Base-by-base conservation (phyloP, 2,113 vertebrate genomes). In the Sinocyclocheilus grahami region DNA sequence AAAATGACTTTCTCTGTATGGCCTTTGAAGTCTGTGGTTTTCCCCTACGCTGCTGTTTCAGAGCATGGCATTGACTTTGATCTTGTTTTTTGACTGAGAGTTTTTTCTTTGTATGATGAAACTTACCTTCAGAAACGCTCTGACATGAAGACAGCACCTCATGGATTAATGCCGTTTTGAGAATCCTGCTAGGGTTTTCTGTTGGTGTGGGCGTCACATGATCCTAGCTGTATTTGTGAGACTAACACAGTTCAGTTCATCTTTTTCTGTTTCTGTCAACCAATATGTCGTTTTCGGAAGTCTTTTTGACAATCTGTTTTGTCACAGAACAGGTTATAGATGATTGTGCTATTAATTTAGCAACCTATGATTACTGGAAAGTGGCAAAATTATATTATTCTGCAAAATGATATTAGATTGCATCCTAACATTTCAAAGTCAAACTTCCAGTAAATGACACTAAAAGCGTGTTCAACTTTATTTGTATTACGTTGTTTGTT, bases 1-100 rank as follows among this genome's bases (percentile, higher is more conserved):
- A 86, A 94, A 95, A 94, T 95, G 80, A 94, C 95, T 95, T 95
- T 95, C 93, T 94, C 94, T 88, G 91, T 93, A 92, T 91, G 84
- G 87, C 77, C 93, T 95, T 95, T 95, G 94, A 95, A 92, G 94
- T 95, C 78, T 75, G 67, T 92, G 93, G 93, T 93, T 95, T 93
- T 92, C 90, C 90, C 88, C 87, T 88, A 87, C 88, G 89, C 90
- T 87, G 81, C 91, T 88, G 88, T 91, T 91, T 89, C 92, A 90
- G 90, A 91, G 90, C 87, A 87, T 24, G 62, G 33, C 74, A 37
- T 58, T 84, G 78, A 63, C 89, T 91, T 90, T 91, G 88, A 90
- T 90, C 88, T 88, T 80, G 51, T 78, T 30, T 30, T 30, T 30
- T 30, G 30, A 30, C 30, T 30, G 42, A 51, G 13, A 12, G 13